phyloP scores from a whole-genome alignment of 2,888 invertebrate genomes.

The Parnassius apollo region DNA sequence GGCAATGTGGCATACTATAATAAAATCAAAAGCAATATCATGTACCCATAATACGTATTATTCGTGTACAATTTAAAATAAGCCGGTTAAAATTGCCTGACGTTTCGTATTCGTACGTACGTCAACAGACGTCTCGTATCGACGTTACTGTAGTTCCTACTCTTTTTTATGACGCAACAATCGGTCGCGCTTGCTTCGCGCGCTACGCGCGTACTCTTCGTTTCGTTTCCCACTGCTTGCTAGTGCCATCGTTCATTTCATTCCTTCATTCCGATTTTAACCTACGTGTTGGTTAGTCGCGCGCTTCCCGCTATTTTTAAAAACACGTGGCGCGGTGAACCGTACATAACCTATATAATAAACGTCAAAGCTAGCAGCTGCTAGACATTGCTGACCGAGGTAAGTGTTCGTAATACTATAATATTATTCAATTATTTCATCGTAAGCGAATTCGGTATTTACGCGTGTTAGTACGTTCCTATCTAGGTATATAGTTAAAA shows the following conservation, averaged over 20 bases:
- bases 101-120: slow-evolving; percentile 14
- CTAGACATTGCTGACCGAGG: slow-evolving; percentile 29
- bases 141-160: slow-evolving; percentile 27
- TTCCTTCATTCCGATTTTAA: slow-evolving; percentile 64
- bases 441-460: not conserved
- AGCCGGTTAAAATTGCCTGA: slow-evolving; percentile 18
- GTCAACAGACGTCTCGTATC: slow-evolving; percentile 8
- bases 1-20: not conserved
- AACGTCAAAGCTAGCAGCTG: slow-evolving; percentile 29
- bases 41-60: not conserved
- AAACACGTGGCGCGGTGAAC: slow-evolving; percentile 67
- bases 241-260: slow-evolving; percentile 18
- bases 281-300: slow-evolving; percentile 53
- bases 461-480: not conserved
- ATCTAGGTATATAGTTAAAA: not conserved
- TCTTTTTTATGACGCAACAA: slow-evolving; percentile 52
- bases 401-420: slow-evolving; percentile 31
- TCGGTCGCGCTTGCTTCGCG: slow-evolving; percentile 44
- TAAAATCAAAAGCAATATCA: slow-evolving; percentile 5
- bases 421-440: not conserved
- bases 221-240: not conserved
- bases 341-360: slow-evolving; percentile 43
- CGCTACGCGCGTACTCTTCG: slow-evolving; percentile 23
- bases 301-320: slow-evolving; percentile 49
- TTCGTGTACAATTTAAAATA: not conserved